Base-by-base conservation (phyloP, 2,888 invertebrate species). In the Papilio gigon region DNA sequence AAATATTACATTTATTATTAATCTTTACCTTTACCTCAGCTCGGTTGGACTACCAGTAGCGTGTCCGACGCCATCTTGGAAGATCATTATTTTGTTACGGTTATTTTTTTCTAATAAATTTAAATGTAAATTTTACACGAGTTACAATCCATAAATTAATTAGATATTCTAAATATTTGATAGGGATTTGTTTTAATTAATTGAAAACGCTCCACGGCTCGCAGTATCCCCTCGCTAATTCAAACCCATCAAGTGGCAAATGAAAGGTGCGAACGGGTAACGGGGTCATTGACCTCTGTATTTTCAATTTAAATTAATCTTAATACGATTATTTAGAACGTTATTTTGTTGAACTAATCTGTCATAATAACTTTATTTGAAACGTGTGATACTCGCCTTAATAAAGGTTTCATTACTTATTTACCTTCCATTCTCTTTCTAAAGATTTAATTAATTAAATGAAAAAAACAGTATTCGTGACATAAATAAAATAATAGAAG, bases 121-220 rank as follows among this genome's bases (percentile, higher is more conserved):
- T 47, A 42, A 17, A 42, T 42, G n/a, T n/a, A 40, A 9, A 42
- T 8, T 20, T 20, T 20, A 20, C 44, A 20, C 11, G 11, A 20
- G 11, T 9, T 20, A 53, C 14, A 53, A 53, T 53, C 53, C 27
- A 9, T 53, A 30, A 53, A 17, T 53, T 53, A 30, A 1, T n/a
- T 42, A 17, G 30, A 17, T 30, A 53, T 30, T 35, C 20, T n/a
- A 14, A 63, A 50, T 47, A 22, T 33, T 47, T 35, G 33, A 4
- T 42, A 30, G 12, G 61, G 63, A 63, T 63, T 63, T 63, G 47
- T 50, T 63, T 63, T 63, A 63, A 63, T 63, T 63, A 63, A 63
- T 47, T 47, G 44, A 63, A 63, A 63, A 63, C 47, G 33, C 33
- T 35, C 35, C 11, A 63, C 63, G 47, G 35, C 22, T 50, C 42